These are phyloP conservation scores for Ephestia elutella DNA, from an alignment of 1,140 invertebrate species.

Conservation along the genomic window DNA sequence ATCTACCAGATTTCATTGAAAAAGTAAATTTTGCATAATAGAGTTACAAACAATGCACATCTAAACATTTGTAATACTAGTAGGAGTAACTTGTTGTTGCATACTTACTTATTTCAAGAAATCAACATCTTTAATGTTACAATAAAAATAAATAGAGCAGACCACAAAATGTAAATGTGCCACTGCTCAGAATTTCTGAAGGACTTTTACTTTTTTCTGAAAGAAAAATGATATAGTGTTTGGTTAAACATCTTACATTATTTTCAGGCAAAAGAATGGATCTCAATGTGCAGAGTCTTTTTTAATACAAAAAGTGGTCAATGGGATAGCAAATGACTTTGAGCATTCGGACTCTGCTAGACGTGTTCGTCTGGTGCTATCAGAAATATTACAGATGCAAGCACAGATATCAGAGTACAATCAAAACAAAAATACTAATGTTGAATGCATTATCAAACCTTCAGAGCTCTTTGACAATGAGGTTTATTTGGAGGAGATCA, in stretches of 20 bases:
- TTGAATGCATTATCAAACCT: slow-evolving; percentile 84
- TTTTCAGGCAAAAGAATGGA: slow-evolving; percentile 82
- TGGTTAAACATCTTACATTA: slow-evolving; percentile 18
- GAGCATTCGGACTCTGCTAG: slow-evolving; percentile 93
- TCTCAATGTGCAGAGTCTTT: slow-evolving; percentile 84
- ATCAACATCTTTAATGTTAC: too few relatives aligned
- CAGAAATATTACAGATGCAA: slow-evolving; percentile 91
- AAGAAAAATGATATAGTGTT: too few relatives aligned
- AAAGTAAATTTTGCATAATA: too few relatives aligned
- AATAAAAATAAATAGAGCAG: too few relatives aligned
- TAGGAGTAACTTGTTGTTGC: too few relatives aligned
- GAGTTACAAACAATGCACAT: too few relatives aligned
- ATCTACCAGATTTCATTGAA: too few relatives aligned
- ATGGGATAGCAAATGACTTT: slow-evolving; percentile 92
- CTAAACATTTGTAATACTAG: too few relatives aligned
- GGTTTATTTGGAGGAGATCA: slow-evolving; percentile 95
- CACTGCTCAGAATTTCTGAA: too few relatives aligned
- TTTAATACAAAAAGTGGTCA: slow-evolving; percentile 83
- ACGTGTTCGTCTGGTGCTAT: slow-evolving; percentile 89
- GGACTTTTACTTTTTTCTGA: too few relatives aligned
- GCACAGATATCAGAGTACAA: slow-evolving; percentile 85
- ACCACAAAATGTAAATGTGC: too few relatives aligned
- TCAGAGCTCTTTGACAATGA: slow-evolving; percentile 96
- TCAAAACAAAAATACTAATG: slow-evolving; percentile 68
- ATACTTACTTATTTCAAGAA: too few relatives aligned